phyloP scores from a whole-genome alignment of 1,140 invertebrate species.

The Ceratitis capitata region DNA sequence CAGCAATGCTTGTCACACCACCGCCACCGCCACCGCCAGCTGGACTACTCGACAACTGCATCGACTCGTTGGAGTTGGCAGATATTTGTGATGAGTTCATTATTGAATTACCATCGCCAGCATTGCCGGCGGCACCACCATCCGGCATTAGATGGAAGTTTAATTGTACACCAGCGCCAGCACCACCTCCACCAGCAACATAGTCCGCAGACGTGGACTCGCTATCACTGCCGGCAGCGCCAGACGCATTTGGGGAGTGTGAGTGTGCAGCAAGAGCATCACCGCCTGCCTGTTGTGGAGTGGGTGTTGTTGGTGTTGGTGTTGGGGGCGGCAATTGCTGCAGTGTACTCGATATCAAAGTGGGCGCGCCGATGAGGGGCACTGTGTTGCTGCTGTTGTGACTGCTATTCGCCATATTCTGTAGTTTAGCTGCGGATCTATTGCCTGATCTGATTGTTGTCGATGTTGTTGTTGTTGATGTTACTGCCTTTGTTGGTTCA shows the following conservation, averaged over 20 bases:
- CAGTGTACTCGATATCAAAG: slow-evolving; percentile 44
- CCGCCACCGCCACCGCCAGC: neutral
- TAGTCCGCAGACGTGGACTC: slow-evolving; percentile 41
- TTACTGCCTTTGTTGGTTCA: neutral
- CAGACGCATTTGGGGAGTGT: neutral
- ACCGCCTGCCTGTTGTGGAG: neutral
- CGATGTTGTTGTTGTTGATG: neutral
- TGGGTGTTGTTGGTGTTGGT: slow-evolving; percentile 32
- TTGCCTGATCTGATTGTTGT: neutral
- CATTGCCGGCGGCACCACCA: slow-evolving; percentile 40
- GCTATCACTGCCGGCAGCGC: slow-evolving; percentile 39
- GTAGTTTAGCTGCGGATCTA: neutral
- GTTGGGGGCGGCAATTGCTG: neutral
- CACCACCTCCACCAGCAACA: neutral
- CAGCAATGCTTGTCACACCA: too few relatives aligned
- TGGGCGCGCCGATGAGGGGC: slow-evolving; percentile 44
- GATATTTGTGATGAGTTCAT: slow-evolving; percentile 65
- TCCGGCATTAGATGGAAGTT: slow-evolving; percentile 58
- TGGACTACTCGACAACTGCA: slow-evolving; percentile 47
- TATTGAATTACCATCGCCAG: slow-evolving; percentile 57
- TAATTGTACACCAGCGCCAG: slow-evolving; percentile 53
- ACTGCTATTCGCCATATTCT: neutral
- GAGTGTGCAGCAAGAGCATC: neutral
- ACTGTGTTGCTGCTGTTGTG: neutral
- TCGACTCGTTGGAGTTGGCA: slow-evolving; percentile 60